A percentile compares a stretch with the other conserved stretches of the same genome.
Evolutionary conservation across 2,888 invertebrate species (phyloP).

Genomic region (Bibio marci): DNA sequence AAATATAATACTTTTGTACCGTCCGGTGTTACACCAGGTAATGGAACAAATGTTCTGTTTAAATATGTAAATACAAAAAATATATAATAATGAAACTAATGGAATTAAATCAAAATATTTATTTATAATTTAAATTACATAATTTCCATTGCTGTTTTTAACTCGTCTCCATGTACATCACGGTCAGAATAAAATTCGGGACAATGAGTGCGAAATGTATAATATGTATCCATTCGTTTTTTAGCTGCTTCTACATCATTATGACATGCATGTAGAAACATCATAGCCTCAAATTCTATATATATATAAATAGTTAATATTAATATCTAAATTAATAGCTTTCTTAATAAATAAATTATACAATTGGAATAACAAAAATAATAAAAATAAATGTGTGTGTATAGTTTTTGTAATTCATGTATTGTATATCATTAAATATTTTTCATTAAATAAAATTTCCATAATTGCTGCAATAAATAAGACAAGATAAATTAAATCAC

Average conservation of each 20-base stretch:
- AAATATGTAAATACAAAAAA: too few relatives aligned
- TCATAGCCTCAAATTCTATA: constrained; percentile 37
- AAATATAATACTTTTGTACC: constrained; percentile 38
- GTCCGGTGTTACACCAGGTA: constrained; percentile 33
- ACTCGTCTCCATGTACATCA: constrained; percentile 32
- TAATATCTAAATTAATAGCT: too few relatives aligned
- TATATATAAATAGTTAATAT: too few relatives aligned
- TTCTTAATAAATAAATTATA: too few relatives aligned
- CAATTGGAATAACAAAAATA: too few relatives aligned
- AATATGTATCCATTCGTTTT: constrained; percentile 47
- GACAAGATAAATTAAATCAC: too few relatives aligned
- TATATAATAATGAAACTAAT: too few relatives aligned
- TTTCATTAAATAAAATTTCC: too few relatives aligned
- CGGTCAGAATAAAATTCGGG: constrained; percentile 44
- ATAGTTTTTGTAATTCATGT: too few relatives aligned
- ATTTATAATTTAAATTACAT: constrained; percentile 30
- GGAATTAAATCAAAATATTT: constrained; percentile 11
- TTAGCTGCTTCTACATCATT: constrained; percentile 51
- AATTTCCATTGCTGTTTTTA: constrained; percentile 30
- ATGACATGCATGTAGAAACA: constrained; percentile 51
- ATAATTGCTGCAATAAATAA: too few relatives aligned
- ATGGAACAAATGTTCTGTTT: constrained; percentile 28
- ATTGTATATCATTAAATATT: too few relatives aligned
- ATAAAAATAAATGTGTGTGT: too few relatives aligned
- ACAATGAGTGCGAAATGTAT: constrained; percentile 46